A percentile compares a stretch with the other conserved stretches of the same genome.
These are phyloP conservation scores for Dione vanillae DNA, from an alignment of 2,888 invertebrate genomes.

Conservation along the genomic window DNA sequence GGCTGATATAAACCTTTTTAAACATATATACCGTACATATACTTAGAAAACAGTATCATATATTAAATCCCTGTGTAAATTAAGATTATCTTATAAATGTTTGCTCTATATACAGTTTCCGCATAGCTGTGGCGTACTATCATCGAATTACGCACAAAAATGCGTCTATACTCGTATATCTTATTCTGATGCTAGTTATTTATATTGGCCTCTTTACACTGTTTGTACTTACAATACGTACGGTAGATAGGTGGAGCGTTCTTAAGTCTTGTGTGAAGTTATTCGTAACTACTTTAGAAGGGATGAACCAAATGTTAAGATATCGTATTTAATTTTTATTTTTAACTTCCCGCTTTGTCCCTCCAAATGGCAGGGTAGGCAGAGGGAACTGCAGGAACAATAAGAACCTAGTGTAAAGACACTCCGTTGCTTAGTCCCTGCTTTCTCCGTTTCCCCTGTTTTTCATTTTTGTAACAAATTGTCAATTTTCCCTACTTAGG, in stretches of 20 bases:
- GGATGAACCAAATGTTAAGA: background rate
- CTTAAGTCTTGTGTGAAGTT: background rate
- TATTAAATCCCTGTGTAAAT: constrained; percentile 25
- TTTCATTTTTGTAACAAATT: too few species aligned
- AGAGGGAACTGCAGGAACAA: too few species aligned
- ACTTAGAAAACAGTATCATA: background rate
- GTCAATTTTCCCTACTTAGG: too few species aligned
- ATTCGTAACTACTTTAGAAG: too few species aligned
- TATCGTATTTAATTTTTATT: too few species aligned
- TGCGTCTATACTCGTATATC: constrained; percentile 9
- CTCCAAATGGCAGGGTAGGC: too few species aligned
- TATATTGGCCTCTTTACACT: constrained; percentile 18
- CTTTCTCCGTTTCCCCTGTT: too few species aligned
- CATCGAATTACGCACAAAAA: constrained; percentile 42
- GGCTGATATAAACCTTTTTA: background rate
- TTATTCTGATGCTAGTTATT: constrained; percentile 18
- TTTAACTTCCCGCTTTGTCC: too few species aligned
- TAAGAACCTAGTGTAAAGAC: too few species aligned
- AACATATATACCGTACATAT: background rate
- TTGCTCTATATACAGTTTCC: constrained; percentile 45
- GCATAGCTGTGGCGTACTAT: constrained; percentile 44
- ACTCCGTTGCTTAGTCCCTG: too few species aligned
- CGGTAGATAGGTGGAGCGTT: too few species aligned
- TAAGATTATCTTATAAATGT: constrained; percentile 40
- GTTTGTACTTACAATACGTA: background rate